Conservation (phyloP, 2,888 invertebrate species). For the Phanerotoma sp. region DNA sequence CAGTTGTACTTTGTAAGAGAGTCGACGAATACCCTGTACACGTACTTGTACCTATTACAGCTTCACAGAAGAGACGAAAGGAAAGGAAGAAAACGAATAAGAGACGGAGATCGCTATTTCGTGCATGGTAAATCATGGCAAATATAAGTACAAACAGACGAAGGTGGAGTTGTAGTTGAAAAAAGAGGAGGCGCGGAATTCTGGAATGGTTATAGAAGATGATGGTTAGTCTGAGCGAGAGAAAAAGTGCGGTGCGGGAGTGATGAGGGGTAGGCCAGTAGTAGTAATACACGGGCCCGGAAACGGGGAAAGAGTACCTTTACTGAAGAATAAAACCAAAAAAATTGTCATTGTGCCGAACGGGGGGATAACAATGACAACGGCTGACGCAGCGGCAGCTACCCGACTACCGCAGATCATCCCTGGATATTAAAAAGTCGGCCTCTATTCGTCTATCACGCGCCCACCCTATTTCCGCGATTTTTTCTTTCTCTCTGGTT, state of each 20-base stretch:
- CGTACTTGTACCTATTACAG: slow-evolving; percentile 25
- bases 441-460: slow-evolving; percentile 41
- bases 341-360: slow-evolving; percentile 58
- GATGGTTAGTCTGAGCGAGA: slow-evolving; percentile 13
- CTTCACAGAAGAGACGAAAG: slow-evolving; percentile 12
- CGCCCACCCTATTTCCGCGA: slow-evolving; percentile 33
- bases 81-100: slow-evolving; percentile 10
- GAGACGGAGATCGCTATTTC: slow-evolving; percentile 9
- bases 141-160: slow-evolving; percentile 10
- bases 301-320: slow-evolving; percentile 47
- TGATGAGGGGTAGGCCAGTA: slow-evolving; percentile 30
- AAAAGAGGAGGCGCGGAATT: slow-evolving; percentile 2
- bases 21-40: slow-evolving; percentile 9
- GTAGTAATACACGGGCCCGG: slow-evolving; percentile 40
- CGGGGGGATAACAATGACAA: slow-evolving; percentile 54
- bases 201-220: slow-evolving; percentile 12
- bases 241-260: not conserved
- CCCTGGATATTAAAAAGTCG: slow-evolving; percentile 58
- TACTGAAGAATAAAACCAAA: slow-evolving; percentile 55
- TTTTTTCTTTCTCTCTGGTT: slow-evolving; percentile 18
- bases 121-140: slow-evolving; percentile 9
- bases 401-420: slow-evolving; percentile 55
- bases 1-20: slow-evolving; percentile 20
- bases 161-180: not conserved
- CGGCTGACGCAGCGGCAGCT: slow-evolving; percentile 55